These are phyloP conservation scores for Penaeus monodon DNA, from an alignment of 2,888 invertebrate species.

Conservation along the genomic window DNA sequence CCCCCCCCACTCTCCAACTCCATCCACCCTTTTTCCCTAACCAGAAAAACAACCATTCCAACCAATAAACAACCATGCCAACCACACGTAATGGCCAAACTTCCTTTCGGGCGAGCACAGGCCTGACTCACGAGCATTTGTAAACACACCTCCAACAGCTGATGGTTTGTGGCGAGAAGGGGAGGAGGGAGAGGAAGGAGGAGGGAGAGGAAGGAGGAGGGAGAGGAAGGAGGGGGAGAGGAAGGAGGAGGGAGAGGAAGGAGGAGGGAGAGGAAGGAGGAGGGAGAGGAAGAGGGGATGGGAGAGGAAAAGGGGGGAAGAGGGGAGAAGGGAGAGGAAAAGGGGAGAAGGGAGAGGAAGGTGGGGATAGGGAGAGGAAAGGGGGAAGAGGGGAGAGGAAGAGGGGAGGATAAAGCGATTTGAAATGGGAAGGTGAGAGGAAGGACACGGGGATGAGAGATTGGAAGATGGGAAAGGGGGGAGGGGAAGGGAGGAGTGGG, in stretches of 20 bases:
- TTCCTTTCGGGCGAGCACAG: slow-evolving; percentile 24
- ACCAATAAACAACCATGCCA: slow-evolving; percentile 30
- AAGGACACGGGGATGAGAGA: too few species aligned
- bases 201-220: background rate
- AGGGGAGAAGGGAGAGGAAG: background rate
- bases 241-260: too few species aligned
- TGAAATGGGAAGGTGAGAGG: background rate
- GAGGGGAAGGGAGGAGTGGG: too few species aligned
- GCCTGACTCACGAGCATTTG: slow-evolving; percentile 34
- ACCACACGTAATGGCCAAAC: slow-evolving; percentile 28
- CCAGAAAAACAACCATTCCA: background rate
- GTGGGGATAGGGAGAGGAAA: too few species aligned
- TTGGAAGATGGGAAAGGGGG: too few species aligned
- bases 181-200: background rate
- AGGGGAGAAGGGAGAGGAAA: background rate
- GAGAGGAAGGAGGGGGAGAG: background rate
- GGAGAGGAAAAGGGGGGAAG: background rate
- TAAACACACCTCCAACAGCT: slow-evolving; percentile 33
- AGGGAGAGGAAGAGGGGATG: background rate
- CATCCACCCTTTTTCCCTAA: background rate
- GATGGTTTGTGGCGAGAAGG: slow-evolving; percentile 8
- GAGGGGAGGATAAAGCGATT: too few species aligned
- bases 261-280: slow-evolving; percentile 5
- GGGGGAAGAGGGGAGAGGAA: too few species aligned
- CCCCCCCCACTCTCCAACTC: background rate